Base-by-base conservation (phyloP, 2,797 vertebrate genomes). In the Neosalanx taihuensis region DNA sequence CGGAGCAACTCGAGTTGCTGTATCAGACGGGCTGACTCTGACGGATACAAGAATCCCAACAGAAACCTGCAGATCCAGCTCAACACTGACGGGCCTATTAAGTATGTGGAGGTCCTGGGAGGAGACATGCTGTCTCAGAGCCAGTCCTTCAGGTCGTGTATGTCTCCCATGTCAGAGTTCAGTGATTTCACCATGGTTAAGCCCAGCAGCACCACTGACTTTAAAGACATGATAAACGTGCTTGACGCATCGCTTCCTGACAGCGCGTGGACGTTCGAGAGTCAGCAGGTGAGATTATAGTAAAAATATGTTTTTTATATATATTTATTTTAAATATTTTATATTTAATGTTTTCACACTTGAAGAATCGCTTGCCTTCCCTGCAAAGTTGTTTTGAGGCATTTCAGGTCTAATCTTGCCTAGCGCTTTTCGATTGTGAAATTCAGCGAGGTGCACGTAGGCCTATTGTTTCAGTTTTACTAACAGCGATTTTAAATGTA, bases 91-190 rank as follows among this genome's bases (percentile, higher is more conserved):
- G 93, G 92, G 72, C 94, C 93, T 0, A 88, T 94, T 20, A 91
- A 92, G 74, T 93, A 94, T 81, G 91, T 94, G 92, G 93, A 94
- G 81, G 93, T 93, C 78, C 92, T 91, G 0, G 83, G 93, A 79
- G 84, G 87, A 64, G 80, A 73, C 64, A 51, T 73, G 71, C 30
- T 73, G 53, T 73, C 71, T 67, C 71, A 73, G 56, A 73, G 71
- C 64, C 71, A 73, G 64, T 73, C 71, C 18, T 73, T 65, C 59
- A 73, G 71, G 31, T 73, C 71, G 30, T 73, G 57, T 66, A 58
- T 73, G 26, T 91, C 93, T 53, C 51, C 51, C 3, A 53, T 53
- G 51, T 53, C 51, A 18, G 51, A 84, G 70, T 79, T 79, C 75
- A 85, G 82, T 77, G 82, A 82, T 76, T 77, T 83, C 31, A 81